phyloP scores from a whole-genome alignment of 2,797 vertebrate species.

The Jordanella pulchra region DNA sequence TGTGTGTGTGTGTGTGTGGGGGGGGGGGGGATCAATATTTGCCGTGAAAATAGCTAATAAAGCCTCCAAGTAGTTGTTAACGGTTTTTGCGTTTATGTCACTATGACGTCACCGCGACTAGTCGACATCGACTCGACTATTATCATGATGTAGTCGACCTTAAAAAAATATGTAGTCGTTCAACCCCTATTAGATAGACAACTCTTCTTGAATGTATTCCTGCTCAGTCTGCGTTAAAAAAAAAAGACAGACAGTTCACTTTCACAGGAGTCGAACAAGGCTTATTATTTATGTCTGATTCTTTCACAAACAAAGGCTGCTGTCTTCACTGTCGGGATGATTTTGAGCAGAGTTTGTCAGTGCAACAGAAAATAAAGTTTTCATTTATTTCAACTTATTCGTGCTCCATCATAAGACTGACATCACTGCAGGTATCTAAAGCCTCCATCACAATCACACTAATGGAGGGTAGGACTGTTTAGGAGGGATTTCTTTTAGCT shows the following conservation, averaged over 20 bases:
- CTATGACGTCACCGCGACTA: too few relatives aligned
- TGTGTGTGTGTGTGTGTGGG: too few relatives aligned
- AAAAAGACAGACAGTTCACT: too few relatives aligned
- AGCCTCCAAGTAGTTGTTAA: too few relatives aligned
- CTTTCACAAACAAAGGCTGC: conserved; percentile 1
- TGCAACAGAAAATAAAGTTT: conserved; percentile 10
- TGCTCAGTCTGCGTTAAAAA: conserved; percentile 10
- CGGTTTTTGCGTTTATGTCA: too few relatives aligned
- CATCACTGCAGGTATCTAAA: not conserved
- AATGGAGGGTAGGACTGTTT: not conserved
- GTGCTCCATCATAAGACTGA: not conserved
- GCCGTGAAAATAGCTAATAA: too few relatives aligned
- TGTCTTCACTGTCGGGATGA: conserved; percentile 2
- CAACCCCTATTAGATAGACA: too few relatives aligned
- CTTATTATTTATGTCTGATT: conserved; percentile 14
- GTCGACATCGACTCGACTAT: too few relatives aligned
- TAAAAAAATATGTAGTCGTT: too few relatives aligned
- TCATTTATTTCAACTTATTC: not conserved
- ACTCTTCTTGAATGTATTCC: conserved; percentile 9
- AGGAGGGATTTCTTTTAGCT: not conserved
- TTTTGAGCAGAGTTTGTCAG: conserved; percentile 4
- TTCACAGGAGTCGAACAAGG: conserved; percentile 30
- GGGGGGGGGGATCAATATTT: too few relatives aligned
- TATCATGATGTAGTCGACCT: too few relatives aligned
- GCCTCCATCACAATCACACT: not conserved